These are phyloP conservation scores for Charanyca ferruginea DNA, from an alignment of 2,888 invertebrate species.

Conservation along the genomic window DNA sequence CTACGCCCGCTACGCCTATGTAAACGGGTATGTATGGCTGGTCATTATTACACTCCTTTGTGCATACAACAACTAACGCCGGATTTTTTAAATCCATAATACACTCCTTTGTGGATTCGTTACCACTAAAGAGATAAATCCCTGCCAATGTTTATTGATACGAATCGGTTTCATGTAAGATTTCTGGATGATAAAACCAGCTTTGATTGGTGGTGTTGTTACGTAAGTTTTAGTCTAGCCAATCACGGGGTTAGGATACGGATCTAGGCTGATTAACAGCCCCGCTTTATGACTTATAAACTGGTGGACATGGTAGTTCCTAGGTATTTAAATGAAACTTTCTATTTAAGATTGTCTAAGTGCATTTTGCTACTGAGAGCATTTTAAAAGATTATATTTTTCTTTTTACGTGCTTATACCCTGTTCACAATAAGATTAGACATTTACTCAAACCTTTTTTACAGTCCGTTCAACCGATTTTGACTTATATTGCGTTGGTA, in stretches of 20 bases:
- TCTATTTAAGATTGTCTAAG: constrained; percentile 7
- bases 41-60: too few species aligned
- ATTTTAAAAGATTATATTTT: too few species aligned
- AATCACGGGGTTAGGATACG: constrained; percentile 26
- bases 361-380: too few species aligned
- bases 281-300: constrained; percentile 34
- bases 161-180: constrained; percentile 39
- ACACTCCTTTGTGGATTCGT: neutral
- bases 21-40: too few species aligned
- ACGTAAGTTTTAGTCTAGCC: constrained; percentile 5
- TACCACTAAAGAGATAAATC: constrained; percentile 30
- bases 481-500: too few species aligned
- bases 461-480: too few species aligned
- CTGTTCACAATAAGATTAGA: too few species aligned
- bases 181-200: constrained; percentile 42
- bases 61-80: neutral
- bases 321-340: constrained; percentile 1
- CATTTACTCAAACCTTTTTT: too few species aligned
- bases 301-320: constrained; percentile 18
- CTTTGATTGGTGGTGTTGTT: constrained; percentile 36
- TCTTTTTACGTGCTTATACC: too few species aligned
- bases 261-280: constrained; percentile 31
- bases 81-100: constrained; percentile 4
- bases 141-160: constrained; percentile 12
- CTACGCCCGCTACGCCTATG: too few species aligned